Evolutionary conservation across 30 jellyfish, hydroid and myxozoan species (phyloP), one percentile per base, ranked within the genome.

Genomic region (Turritopsis dohrnii): DNA sequence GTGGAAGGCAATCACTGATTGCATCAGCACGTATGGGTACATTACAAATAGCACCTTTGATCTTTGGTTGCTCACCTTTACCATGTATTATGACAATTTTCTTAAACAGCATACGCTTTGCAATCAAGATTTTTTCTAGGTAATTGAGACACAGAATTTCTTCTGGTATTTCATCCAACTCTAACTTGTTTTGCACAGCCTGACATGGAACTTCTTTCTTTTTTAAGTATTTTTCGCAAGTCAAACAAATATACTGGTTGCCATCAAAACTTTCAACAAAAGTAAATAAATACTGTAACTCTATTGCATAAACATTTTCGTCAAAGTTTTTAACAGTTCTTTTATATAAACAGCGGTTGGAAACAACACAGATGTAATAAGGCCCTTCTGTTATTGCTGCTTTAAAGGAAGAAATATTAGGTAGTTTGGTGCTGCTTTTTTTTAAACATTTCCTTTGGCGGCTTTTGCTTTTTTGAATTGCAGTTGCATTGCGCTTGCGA

Each of bases 41-140:
- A 76, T 76, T 76, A 30, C 84, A 73, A 18, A 73, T 73, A 26
- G 82, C 82, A 25, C 82, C 82, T 26, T 76, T 29, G 7, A 76
- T 28, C 60, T 76, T 76, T 19, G 75, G 75, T 30, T n/a, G 29
- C 29, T 76, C 73, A 18, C 84, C 76, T 76, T 76, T 76, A 17
- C 73, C 73, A 66, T 29, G 53, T 27, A 76, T 76, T 1, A 30
- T 5, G 1, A 76, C 60, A 41, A 41, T 27, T 76, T 76, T 52
- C 29, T 76, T 21, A 76, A 30, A 20, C 21, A 76, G 4, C 60
- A 76, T 30, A 29, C 75, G 53, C 28, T 76, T 76, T 16, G 73
- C 24, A 29, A 76, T 76, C 29, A 76, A 30, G 3, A 30, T 5
- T 30, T 52, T 76, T 30, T 76, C 84, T 16, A 76, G 75, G 28